Evolutionary conservation across 2,113 vertebrate genomes (phyloP).

Genomic region (Mus spicilegus): DNA sequence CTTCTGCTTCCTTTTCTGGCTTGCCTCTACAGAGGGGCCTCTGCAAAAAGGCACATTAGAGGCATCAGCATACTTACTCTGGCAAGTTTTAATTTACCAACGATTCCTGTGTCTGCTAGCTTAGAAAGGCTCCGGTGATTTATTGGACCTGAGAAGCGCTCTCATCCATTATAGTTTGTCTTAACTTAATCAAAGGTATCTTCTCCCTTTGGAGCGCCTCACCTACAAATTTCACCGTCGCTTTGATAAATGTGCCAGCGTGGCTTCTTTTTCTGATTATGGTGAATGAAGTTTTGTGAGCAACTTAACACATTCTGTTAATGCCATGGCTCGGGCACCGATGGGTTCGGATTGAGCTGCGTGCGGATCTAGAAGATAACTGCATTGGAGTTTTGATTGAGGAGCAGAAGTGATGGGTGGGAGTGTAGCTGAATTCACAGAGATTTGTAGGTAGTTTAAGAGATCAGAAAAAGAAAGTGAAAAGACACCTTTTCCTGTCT

Average conservation of each 20-base stretch:
- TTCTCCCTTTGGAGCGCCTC: conserved; percentile 71
- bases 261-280: conserved; percentile 78
- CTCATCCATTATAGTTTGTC: conserved; percentile 78
- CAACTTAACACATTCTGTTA: conserved; percentile 73
- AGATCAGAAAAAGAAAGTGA: conserved; percentile 44
- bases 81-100: conserved; percentile 75
- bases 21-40: conserved; percentile 48
- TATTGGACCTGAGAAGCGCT: conserved; percentile 78
- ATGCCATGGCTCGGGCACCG: neutral
- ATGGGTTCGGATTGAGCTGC: neutral
- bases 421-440: neutral
- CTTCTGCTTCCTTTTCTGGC: conserved; percentile 35
- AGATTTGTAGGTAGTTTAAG: conserved; percentile 37
- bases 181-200: conserved; percentile 81
- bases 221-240: conserved; percentile 72
- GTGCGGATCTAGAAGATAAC: conserved; percentile 15
- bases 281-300: conserved; percentile 73
- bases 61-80: conserved; percentile 32
- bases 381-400: conserved; percentile 29
- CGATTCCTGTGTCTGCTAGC: conserved; percentile 67
- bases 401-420: conserved; percentile 26
- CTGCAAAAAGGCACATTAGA: neutral
- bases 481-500: neutral
- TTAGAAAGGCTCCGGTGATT: conserved; percentile 73
- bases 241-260: conserved; percentile 80